These are phyloP conservation scores for Chaetops frenatus DNA, from an alignment of 2,113 vertebrate genomes.

Conservation along the genomic window DNA sequence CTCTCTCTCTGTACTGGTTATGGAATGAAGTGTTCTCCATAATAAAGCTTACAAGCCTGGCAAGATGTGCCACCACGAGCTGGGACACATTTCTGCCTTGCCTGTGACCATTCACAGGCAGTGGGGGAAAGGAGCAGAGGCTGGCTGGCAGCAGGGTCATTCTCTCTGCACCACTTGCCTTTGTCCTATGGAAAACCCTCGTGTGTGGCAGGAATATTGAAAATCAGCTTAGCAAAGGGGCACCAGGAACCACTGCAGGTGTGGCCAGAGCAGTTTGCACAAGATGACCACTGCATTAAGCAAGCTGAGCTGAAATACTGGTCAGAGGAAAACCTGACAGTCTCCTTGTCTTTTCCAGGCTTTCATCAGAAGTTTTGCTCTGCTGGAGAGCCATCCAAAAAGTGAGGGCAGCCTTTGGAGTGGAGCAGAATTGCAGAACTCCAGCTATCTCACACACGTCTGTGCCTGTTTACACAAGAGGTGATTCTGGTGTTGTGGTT, in stretches of 20 bases:
- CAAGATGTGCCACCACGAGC: background rate
- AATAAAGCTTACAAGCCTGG: background rate
- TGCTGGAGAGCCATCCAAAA: background rate
- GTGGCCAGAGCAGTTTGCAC: background rate
- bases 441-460: background rate
- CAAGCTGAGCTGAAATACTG: background rate
- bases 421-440: background rate
- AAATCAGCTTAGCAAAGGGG: background rate
- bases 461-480: background rate
- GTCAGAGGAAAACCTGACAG: background rate
- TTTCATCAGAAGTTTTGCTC: background rate
- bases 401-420: background rate
- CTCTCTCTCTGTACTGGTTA: background rate
- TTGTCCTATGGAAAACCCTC: fast-evolving
- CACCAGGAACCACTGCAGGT: background rate
- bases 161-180: background rate
- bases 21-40: background rate
- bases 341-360: background rate
- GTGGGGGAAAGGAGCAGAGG: background rate
- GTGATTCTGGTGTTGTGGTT: background rate
- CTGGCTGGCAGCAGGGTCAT: background rate
- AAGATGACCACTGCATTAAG: background rate
- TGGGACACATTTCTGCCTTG: background rate
- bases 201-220: background rate
- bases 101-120: background rate